phyloP scores from a whole-genome alignment of 2,888 invertebrate species.

The Xylocampa areola region DNA sequence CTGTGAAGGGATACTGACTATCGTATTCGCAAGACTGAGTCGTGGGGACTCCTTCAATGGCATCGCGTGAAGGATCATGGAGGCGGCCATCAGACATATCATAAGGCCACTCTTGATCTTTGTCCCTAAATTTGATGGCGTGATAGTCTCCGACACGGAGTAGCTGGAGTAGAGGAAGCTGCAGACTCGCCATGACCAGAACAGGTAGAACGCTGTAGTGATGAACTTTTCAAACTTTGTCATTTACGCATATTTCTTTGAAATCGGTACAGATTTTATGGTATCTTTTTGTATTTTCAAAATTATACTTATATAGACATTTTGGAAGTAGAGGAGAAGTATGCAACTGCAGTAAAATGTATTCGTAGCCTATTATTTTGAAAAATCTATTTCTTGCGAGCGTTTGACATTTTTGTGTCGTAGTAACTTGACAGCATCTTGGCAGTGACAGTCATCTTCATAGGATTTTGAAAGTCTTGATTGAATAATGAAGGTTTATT shows the following conservation, averaged over 20 bases:
- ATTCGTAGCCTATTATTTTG: too few relatives aligned
- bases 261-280: not conserved
- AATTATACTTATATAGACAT: too few relatives aligned
- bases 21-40: slow-evolving; percentile 65
- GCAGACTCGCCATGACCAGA: slow-evolving; percentile 66
- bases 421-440: too few relatives aligned
- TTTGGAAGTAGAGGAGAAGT: too few relatives aligned
- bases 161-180: slow-evolving; percentile 66
- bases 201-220: slow-evolving; percentile 52
- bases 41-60: slow-evolving; percentile 57
- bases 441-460: too few relatives aligned
- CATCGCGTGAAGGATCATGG: slow-evolving; percentile 54
- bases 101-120: slow-evolving; percentile 54
- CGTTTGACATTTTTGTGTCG: too few relatives aligned
- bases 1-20: slow-evolving; percentile 70
- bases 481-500: too few relatives aligned
- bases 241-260: slow-evolving; percentile 25
- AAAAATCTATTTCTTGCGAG: too few relatives aligned
- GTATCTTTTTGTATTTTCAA: too few relatives aligned
- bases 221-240: slow-evolving; percentile 36
- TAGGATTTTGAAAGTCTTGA: too few relatives aligned
- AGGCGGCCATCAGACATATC: slow-evolving; percentile 51
- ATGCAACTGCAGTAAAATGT: too few relatives aligned
- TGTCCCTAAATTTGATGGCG: slow-evolving; percentile 47
- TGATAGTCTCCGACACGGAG: slow-evolving; percentile 60